Evolutionary conservation across 2,888 invertebrate species (phyloP), one percentile per base, ranked within the genome.

Genomic region (Athalia circularis): DNA sequence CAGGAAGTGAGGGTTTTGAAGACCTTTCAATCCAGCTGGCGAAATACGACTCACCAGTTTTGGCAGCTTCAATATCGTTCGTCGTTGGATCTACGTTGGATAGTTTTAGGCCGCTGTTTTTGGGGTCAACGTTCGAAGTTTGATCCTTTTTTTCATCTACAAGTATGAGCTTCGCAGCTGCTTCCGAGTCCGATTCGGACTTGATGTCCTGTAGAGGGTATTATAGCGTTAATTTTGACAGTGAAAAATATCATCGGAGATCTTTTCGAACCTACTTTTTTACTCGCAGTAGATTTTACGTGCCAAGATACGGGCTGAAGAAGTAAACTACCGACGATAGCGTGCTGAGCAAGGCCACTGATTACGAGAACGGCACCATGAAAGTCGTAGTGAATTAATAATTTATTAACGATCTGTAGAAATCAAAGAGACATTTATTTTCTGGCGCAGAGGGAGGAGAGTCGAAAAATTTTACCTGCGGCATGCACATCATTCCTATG

Each of bases 401-500:
- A 90, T 5, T 94, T 83, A 68, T 93, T 92, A 80, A 95, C 94
- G 80, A 95, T 50, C 77, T 77, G 29, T 45, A 65, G 9, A 54
- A 78, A 45, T 52, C 9, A n/a, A 64, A 5, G 47, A 9, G 7
- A 11, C 64, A 1, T 62, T 47, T 11, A 15, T 62, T 8, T 5
- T 70, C 72, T n/a, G 43, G 13, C 8, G 4, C 13, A 11, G 50
- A 64, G 5, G 43, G 5, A 6, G 4, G 64, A 65, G 0, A 5
- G 5, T 45, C 4, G 7, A 15, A 4, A 3, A 64, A 64, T 64
- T 64, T 67, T 72, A 87, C 92, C 87, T 96, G 96, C 0, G 96
- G 96, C 94, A 96, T 94, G 80, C 95, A 92, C 92, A 96, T 94
- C 91, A 95, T 93, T 4, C 95, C 96, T 83, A 96, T 92, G 4